These are phyloP conservation scores for Melanotaenia pygmaea DNA, from an alignment of 2,797 vertebrate genomes.

Conservation along the genomic window DNA sequence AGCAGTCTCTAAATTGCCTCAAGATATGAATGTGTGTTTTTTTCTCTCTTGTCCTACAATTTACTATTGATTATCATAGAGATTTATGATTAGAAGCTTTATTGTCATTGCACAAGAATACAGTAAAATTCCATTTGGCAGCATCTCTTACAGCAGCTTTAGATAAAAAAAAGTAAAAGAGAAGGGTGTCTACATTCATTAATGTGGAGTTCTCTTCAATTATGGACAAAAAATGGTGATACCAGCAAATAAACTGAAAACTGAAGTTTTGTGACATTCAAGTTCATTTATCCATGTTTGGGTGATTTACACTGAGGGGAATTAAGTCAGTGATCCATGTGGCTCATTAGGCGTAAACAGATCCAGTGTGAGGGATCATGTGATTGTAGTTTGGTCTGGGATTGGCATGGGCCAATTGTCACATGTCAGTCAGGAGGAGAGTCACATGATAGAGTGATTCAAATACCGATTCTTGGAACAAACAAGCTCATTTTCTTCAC, in stretches of 20 bases:
- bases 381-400: slow-evolving; percentile 75
- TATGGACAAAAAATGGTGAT: slow-evolving; percentile 3
- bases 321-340: slow-evolving; percentile 62
- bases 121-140: too few species aligned
- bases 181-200: not conserved
- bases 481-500: slow-evolving; percentile 69
- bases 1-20: slow-evolving; percentile 18
- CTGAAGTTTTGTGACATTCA: not conserved
- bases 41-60: slow-evolving; percentile 31
- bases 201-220: slow-evolving; percentile 4
- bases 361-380: slow-evolving; percentile 73
- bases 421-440: slow-evolving; percentile 84
- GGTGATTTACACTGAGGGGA: slow-evolving; percentile 35
- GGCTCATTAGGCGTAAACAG: slow-evolving; percentile 67
- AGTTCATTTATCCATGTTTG: slow-evolving; percentile 17
- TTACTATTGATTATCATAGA: slow-evolving; percentile 24
- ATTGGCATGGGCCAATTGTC: slow-evolving; percentile 81
- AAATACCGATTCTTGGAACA: slow-evolving; percentile 76
- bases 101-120: too few species aligned
- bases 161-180: too few species aligned
- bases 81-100: too few species aligned
- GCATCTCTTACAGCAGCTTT: too few species aligned
- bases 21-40: slow-evolving; percentile 27
- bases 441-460: slow-evolving; percentile 80
- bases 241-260: not conserved